phyloP scores from a whole-genome alignment of 2,888 invertebrate genomes.

The Branchipolynoe longqiensis region DNA sequence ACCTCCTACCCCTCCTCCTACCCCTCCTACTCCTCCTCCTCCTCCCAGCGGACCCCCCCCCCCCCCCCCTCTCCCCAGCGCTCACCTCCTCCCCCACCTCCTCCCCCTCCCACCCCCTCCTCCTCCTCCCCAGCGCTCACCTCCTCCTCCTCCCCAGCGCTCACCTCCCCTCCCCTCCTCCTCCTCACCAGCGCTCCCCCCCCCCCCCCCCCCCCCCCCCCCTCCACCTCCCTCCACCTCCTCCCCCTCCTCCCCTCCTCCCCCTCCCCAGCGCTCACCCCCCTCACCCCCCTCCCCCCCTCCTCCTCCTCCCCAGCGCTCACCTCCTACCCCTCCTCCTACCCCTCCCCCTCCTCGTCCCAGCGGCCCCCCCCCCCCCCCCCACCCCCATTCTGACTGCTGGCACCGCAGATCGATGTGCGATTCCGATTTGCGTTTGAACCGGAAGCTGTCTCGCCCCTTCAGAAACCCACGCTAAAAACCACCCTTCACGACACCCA shows the following conservation, averaged over 20 bases:
- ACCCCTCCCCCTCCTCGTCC: neutral
- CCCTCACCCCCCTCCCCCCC: conserved; percentile 31
- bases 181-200: neutral
- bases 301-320: neutral
- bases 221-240: neutral
- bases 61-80: neutral
- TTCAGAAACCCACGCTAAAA: too few relatives aligned
- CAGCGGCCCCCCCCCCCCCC: neutral
- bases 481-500: too few relatives aligned
- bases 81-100: neutral
- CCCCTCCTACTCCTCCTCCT: neutral
- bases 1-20: too few relatives aligned
- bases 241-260: neutral
- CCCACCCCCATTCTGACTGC: neutral
- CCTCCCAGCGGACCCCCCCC: neutral
- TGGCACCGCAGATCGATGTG: too few relatives aligned
- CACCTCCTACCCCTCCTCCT: neutral
- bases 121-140: too few relatives aligned
- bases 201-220: neutral
- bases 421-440: too few relatives aligned
- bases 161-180: neutral
- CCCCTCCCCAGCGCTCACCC: neutral
- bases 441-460: too few relatives aligned
- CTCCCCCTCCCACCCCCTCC: too few relatives aligned
- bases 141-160: neutral